Base-by-base conservation (phyloP, 2,888 invertebrate genomes). In the Diadromus collaris region DNA sequence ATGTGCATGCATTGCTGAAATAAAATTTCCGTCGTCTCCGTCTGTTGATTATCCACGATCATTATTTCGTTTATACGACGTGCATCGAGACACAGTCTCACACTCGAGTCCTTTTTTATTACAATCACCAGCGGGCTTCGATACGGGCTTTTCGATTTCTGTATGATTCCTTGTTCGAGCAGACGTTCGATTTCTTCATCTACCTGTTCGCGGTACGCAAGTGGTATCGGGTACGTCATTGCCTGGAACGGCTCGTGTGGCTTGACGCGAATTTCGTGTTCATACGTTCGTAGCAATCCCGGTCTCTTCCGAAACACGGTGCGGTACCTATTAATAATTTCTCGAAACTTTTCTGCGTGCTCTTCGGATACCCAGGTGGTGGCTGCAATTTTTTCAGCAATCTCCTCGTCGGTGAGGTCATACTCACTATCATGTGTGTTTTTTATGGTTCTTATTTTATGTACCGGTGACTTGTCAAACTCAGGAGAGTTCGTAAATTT, bases 121-220 rank as follows among this genome's bases (percentile, higher is more conserved):
- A 46, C 46, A 2, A 46, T n/a, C n/a, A 46, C 46, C 6, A 46
- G 19, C 3, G 19, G 46, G 6, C 46, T 46, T n/a, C 46, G n/a
- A n/a, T 46, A 46, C 46, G 46, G 46, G n/a, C 46, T 46, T 46
- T 46, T 46, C 2, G 46, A 46, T n/a, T 46, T 46, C n/a, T 46
- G 46, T 4, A 46, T 46, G 6, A 46, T 46, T 2, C 19, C 19
- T 46, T 46, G 46, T 2, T 46, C n/a, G 2, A 46, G n/a, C n/a
- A 46, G n/a, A 6, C 46, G 46, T 16, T 46, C 46, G 2, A 46
- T 46, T 46, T 46, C 46, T n/a, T 46, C 46, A n/a, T 46, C 46
- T 13, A 46, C 46, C 2, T 6, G 46, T 6, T 44, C 44, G 13
- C 44, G 44, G 13, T 44, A 44, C 2, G 44, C 44, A 10, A 16